These are phyloP conservation scores for Pangasius sanitwongsei DNA, from an alignment of 2,797 vertebrate species.

Conservation along the genomic window DNA sequence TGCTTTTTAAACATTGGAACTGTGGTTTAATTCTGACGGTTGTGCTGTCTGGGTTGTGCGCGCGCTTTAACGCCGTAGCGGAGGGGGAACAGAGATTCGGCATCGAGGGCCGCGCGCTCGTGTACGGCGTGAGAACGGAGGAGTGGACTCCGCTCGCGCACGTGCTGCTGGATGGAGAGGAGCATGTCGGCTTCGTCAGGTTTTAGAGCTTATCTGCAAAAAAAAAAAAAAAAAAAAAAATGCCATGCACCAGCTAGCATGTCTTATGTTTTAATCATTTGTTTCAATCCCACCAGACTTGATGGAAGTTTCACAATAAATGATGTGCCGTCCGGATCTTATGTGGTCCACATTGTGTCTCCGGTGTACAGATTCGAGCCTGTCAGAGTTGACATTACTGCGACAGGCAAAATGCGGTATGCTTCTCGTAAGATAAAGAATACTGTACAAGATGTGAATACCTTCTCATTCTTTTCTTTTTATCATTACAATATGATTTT, in stretches of 20 bases:
- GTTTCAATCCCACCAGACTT: conserved; percentile 72
- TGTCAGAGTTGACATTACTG: conserved; percentile 93
- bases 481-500: not conserved
- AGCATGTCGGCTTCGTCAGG: conserved; percentile 89
- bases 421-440: not conserved
- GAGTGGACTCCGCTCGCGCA: conserved; percentile 88
- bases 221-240: not conserved
- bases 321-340: conserved; percentile 93
- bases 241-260: not conserved
- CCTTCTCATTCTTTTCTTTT: too few species aligned
- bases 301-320: conserved; percentile 96
- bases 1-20: not conserved
- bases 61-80: conserved; percentile 58
- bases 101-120: conserved; percentile 88
- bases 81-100: conserved; percentile 78
- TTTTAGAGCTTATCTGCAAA: conserved; percentile 61
- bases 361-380: conserved; percentile 91
- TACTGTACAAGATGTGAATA: not conserved
- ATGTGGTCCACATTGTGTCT: conserved; percentile 90
- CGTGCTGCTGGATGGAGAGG: conserved; percentile 87
- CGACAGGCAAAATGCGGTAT: conserved; percentile 98
- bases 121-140: conserved; percentile 85
- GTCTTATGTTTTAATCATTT: not conserved
- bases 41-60: not conserved
- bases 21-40: not conserved